Evolutionary conservation across 2,113 vertebrate species (phyloP).

Genomic region (Pedetes capensis): DNA sequence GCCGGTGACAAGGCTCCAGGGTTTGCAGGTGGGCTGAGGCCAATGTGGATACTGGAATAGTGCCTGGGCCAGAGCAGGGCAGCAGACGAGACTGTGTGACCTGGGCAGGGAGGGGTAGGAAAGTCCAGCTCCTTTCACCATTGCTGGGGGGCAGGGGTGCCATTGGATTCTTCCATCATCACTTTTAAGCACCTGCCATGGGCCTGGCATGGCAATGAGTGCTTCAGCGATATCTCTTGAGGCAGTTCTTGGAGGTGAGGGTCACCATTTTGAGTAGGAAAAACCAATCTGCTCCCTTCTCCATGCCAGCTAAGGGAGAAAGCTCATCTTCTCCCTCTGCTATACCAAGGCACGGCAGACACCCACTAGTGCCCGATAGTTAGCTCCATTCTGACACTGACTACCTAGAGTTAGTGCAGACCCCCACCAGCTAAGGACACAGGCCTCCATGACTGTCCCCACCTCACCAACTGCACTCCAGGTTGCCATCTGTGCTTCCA

Average conservation of each 20-base stretch:
- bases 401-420: neutral
- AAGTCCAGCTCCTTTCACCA: neutral
- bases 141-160: neutral
- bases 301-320: neutral
- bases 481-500: neutral
- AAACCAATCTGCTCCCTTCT: neutral
- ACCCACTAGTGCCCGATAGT: too few relatives aligned
- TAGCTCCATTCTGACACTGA: neutral
- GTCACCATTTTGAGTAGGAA: neutral
- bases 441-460: neutral
- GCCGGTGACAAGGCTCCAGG: neutral
- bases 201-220: neutral
- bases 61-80: neutral
- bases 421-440: too few relatives aligned
- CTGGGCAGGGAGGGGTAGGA: neutral
- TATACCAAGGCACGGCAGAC: too few relatives aligned
- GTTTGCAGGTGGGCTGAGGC: rapidly evolving
- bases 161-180: neutral
- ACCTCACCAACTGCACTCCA: neutral
- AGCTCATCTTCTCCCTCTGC: neutral
- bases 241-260: neutral
- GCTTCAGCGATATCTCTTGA: neutral
- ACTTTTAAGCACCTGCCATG: neutral
- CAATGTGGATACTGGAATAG: neutral
- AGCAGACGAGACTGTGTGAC: neutral